Evolutionary conservation across 2,113 vertebrate genomes (phyloP), one percentile per base, ranked within the genome.

Genomic region (Erythrolamprus reginae): DNA sequence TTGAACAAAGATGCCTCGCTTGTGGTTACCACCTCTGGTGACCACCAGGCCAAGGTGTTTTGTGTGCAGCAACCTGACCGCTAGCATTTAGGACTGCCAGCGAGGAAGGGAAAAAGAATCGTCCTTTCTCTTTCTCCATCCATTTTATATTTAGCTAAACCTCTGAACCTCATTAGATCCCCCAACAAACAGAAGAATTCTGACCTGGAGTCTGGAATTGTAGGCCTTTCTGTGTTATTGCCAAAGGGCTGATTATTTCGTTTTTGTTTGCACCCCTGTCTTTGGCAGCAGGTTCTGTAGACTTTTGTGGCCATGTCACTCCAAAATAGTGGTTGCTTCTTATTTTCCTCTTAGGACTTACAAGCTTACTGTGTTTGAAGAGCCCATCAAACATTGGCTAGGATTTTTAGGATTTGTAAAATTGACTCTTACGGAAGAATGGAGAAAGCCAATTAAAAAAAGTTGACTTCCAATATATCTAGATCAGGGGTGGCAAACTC

Each of bases 1-100:
- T 93, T 99, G 91, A 99, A 98, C 97, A 98, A 98, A 58, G 99
- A 99, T 0, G 98, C 98, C 26, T 98, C 99, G 23, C 92, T 99
- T 12, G 98, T 98, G 23, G 97, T 99, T 82, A 99, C 98, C 0
- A 98, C 98, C 0, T 98, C 98, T 4, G 99, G 98, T 6, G 99
- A 99, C 96, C 97, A 98, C 94, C 97, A 98, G 96, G 98, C 98
- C n/a, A n/a, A n/a, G n/a, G n/a, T n/a, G n/a, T n/a, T n/a, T n/a
- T n/a, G n/a, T n/a, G n/a, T n/a, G n/a, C n/a, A n/a, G n/a, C n/a
- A n/a, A n/a, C n/a, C n/a, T n/a, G n/a, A n/a, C n/a, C n/a, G n/a
- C n/a, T n/a, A n/a, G n/a, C n/a, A n/a, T n/a, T n/a, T n/a, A n/a
- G n/a, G n/a, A 47, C 45, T 47, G 45, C 23, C 45, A 83, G 23